phyloP scores from a whole-genome alignment of 1,140 invertebrate species.

The Plodia interpunctella region DNA sequence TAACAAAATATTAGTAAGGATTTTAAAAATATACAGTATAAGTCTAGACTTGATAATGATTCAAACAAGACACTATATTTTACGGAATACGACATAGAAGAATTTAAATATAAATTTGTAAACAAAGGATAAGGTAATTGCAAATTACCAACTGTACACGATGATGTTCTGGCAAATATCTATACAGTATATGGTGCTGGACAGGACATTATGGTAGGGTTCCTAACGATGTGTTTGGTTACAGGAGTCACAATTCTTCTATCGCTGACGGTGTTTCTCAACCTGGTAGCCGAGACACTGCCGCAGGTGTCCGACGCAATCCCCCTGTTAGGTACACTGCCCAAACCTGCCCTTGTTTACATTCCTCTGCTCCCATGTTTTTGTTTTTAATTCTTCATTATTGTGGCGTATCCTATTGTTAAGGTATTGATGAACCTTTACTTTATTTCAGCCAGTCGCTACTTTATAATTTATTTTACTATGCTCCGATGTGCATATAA shows the following conservation, averaged over 20 bases:
- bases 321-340: constrained; percentile 92
- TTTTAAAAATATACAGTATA: too few species aligned
- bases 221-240: constrained; percentile 82
- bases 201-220: constrained; percentile 33
- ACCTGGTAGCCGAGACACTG: constrained; percentile 96
- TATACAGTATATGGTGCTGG: too few species aligned
- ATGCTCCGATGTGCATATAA: constrained; percentile 13
- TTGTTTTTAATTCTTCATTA: constrained; percentile 40
- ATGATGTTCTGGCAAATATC: neutral
- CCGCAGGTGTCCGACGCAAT: constrained; percentile 96
- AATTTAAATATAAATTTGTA: too few species aligned
- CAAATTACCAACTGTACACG: too few species aligned
- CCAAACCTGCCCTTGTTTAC: constrained; percentile 48
- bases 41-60: too few species aligned
- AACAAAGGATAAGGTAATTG: too few species aligned
- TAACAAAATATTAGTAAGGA: neutral
- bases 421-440: too few species aligned
- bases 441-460: too few species aligned
- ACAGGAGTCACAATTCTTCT: constrained; percentile 99
- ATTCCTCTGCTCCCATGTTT: constrained; percentile 33
- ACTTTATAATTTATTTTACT: too few species aligned
- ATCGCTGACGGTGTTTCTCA: constrained; percentile 99
- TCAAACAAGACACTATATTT: too few species aligned
- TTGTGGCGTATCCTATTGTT: neutral
- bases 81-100: too few species aligned